These are phyloP conservation scores for Heterodera schachtii DNA, from an alignment of 1,140 invertebrate species.

Conservation along the genomic window DNA sequence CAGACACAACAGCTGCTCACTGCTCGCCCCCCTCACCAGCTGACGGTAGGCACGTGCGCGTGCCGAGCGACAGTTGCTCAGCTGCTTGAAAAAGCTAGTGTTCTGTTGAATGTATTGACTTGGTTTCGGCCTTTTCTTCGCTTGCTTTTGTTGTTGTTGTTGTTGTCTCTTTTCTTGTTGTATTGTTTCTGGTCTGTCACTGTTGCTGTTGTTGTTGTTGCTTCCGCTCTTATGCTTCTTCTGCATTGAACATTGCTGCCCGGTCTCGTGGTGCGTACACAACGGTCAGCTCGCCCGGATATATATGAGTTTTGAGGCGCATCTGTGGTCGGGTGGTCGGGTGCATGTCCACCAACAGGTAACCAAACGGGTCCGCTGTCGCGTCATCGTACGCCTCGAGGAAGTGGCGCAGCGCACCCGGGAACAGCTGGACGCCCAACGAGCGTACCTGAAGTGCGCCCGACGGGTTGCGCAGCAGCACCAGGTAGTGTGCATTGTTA, in stretches of 20 bases:
- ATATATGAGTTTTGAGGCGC: slow-evolving; percentile 36
- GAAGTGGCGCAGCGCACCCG: slow-evolving; percentile 22
- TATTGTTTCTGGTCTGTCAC: background rate
- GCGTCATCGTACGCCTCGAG: slow-evolving; percentile 35
- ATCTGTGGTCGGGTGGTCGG: slow-evolving; percentile 16
- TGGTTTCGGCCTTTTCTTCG: too few species aligned
- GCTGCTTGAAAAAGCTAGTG: background rate
- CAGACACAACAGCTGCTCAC: slow-evolving; percentile 30
- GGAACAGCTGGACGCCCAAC: slow-evolving; percentile 23
- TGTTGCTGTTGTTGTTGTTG: background rate
- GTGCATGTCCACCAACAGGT: slow-evolving; percentile 34
- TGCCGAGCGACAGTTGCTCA: background rate
- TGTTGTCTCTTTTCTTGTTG: too few species aligned
- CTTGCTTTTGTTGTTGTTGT: too few species aligned
- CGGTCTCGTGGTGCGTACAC: background rate
- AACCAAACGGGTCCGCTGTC: slow-evolving; percentile 33
- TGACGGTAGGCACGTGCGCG: background rate
- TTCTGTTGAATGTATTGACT: slow-evolving; percentile 10
- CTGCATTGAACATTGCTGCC: background rate
- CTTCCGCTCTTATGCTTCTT: background rate
- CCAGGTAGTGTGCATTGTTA: slow-evolving; percentile 36
- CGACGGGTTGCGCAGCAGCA: slow-evolving; percentile 40
- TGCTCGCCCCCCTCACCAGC: too few species aligned
- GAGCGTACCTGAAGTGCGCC: slow-evolving; percentile 27
- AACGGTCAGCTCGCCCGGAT: background rate